Conservation (phyloP, 2,888 invertebrate species). For the Diploptera punctata region DNA sequence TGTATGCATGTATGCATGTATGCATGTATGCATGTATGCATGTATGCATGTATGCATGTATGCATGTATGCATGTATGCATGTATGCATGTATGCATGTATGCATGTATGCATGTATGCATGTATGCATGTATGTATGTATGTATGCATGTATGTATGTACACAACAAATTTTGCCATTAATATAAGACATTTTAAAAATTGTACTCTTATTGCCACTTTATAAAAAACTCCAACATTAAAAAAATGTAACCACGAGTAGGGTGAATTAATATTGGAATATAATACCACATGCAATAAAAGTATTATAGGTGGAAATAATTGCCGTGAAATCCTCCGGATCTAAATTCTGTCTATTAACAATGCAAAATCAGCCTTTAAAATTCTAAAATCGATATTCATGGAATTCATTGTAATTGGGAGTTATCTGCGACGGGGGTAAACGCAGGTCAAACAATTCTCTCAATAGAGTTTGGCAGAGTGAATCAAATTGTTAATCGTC, state of each 20-base stretch:
- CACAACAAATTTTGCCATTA: too few relatives aligned
- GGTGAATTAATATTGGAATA: too few relatives aligned
- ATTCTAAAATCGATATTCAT: neutral
- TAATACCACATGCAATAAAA: too few relatives aligned
- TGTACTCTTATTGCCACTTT: too few relatives aligned
- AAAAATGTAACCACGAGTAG: too few relatives aligned
- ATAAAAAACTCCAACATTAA: too few relatives aligned
- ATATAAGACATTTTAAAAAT: too few relatives aligned
- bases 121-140: constrained; percentile 8
- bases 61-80: constrained; percentile 15
- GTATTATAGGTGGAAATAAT: too few relatives aligned
- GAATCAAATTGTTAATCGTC: too few relatives aligned
- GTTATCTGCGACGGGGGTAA: neutral
- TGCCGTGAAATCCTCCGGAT: too few relatives aligned
- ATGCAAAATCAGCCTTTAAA: neutral
- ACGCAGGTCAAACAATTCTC: too few relatives aligned
- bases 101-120: constrained; percentile 14
- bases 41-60: constrained; percentile 13
- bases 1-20: constrained; percentile 17
- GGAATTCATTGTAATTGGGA: neutral
- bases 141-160: constrained; percentile 13
- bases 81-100: constrained; percentile 11
- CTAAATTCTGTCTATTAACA: neutral
- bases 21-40: constrained; percentile 3
- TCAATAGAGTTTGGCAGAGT: too few relatives aligned